Evolutionary conservation across 2,888 invertebrate species (phyloP).

Genomic region (Ochlodes sylvanus): DNA sequence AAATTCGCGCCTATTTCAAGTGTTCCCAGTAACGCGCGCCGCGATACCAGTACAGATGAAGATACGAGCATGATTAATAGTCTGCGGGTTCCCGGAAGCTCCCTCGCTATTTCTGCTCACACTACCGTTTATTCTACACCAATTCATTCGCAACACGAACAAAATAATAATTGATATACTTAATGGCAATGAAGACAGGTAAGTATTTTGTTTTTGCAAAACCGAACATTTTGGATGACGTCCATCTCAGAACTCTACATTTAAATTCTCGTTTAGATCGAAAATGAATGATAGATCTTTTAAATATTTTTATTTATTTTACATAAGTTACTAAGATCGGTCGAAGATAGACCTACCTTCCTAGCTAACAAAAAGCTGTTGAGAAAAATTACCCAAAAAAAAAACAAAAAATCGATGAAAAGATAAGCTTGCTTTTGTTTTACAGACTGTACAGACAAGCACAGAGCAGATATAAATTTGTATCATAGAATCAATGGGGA

Average conservation of each 20-base stretch:
- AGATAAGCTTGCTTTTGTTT: no score
- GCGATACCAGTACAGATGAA: slow-evolving; percentile 52
- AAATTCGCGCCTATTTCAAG: slow-evolving; percentile 56
- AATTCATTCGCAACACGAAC: slow-evolving; percentile 13
- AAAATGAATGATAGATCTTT: no score
- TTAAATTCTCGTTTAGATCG: no score
- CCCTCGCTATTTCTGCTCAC: slow-evolving; percentile 32
- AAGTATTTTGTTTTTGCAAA: not conserved
- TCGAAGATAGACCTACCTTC: no score
- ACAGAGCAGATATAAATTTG: no score
- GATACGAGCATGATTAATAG: slow-evolving; percentile 51
- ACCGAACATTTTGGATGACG: not conserved
- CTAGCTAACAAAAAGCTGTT: no score
- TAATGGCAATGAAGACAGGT: not conserved
- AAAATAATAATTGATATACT: slow-evolving; percentile 5
- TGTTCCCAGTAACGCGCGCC: slow-evolving; percentile 56
- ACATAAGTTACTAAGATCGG: no score
- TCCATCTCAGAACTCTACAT: not conserved
- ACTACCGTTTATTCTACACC: slow-evolving; percentile 10
- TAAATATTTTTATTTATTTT: no score
- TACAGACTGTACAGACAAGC: no score
- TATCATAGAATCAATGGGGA: not conserved
- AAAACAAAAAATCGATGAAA: no score
- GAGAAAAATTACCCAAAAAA: no score
- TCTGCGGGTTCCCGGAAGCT: slow-evolving; percentile 28